Percentiles rank a stretch among this genome's conserved stretches.
Conservation (phyloP, 2,797 vertebrate species). For the Microcaecilia unicolor region DNA sequence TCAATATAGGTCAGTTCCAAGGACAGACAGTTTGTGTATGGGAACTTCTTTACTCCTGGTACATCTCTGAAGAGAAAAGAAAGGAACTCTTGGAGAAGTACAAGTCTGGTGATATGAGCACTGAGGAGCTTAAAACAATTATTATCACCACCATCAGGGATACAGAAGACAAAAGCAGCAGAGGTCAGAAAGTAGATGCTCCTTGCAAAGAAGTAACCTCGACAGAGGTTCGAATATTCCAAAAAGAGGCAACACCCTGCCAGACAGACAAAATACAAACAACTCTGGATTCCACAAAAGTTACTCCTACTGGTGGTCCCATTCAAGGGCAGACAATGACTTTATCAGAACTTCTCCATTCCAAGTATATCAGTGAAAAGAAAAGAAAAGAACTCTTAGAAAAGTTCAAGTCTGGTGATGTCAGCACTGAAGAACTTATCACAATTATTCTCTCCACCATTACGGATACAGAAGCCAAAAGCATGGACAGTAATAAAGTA, state of each 20-base stretch:
- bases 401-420: not conserved
- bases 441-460: not conserved
- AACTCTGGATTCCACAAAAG: not conserved
- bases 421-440: conserved; percentile 5
- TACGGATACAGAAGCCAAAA: conserved; percentile 10
- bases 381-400: conserved; percentile 9
- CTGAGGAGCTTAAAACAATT: conserved; percentile 2
- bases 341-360: conserved; percentile 12
- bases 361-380: conserved; percentile 4
- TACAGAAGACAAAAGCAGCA: conserved; percentile 4
- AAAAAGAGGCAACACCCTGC: too few relatives aligned
- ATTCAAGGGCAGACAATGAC: not conserved
- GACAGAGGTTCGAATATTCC: not conserved
- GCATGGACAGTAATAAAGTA: too few relatives aligned
- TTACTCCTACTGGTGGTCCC: not conserved
- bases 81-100: too few relatives aligned
- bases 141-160: conserved; percentile 8
- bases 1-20: too few relatives aligned
- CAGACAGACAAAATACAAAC: too few relatives aligned
- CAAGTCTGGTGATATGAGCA: too few relatives aligned
- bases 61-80: too few relatives aligned
- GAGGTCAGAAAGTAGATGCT: too few relatives aligned
- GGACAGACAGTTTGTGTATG: too few relatives aligned
- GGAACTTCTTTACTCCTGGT: too few relatives aligned
- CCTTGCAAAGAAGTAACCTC: not conserved